Conservation (phyloP, 1,140 invertebrate species). For the Delia radicum region DNA sequence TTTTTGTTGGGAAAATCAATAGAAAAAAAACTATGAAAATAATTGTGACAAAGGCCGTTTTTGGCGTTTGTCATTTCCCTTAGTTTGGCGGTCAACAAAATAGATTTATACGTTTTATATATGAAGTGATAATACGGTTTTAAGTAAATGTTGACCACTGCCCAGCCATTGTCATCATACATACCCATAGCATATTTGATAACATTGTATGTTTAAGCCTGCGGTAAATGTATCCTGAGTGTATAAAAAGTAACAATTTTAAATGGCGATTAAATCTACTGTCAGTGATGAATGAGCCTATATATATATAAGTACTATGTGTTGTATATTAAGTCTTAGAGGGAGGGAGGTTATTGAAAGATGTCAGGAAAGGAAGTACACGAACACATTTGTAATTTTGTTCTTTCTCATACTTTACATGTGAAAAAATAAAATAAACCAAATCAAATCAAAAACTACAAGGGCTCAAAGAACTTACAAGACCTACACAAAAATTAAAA, state of each 20-base stretch:
- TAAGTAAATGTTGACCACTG: background rate
- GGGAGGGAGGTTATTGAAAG: background rate
- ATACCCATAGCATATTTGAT: too few species aligned
- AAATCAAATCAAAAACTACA: too few species aligned
- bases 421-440: too few species aligned
- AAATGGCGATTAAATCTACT: constrained; percentile 54
- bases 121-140: background rate
- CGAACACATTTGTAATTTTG: background rate
- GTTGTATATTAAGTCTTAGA: background rate
- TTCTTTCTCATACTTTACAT: too few species aligned
- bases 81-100: constrained; percentile 10
- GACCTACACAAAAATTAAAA: too few species aligned
- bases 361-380: background rate
- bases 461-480: too few species aligned
- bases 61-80: constrained; percentile 19
- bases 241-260: constrained; percentile 35
- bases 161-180: background rate
- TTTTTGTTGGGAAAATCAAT: background rate
- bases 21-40: background rate
- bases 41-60: background rate
- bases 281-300: constrained; percentile 54
- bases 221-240: constrained; percentile 7
- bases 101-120: constrained; percentile 3
- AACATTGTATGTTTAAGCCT: background rate
- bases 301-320: background rate